These are phyloP conservation scores for Anseranas semipalmata DNA, from an alignment of 2,113 vertebrate species.

Conservation along the genomic window DNA sequence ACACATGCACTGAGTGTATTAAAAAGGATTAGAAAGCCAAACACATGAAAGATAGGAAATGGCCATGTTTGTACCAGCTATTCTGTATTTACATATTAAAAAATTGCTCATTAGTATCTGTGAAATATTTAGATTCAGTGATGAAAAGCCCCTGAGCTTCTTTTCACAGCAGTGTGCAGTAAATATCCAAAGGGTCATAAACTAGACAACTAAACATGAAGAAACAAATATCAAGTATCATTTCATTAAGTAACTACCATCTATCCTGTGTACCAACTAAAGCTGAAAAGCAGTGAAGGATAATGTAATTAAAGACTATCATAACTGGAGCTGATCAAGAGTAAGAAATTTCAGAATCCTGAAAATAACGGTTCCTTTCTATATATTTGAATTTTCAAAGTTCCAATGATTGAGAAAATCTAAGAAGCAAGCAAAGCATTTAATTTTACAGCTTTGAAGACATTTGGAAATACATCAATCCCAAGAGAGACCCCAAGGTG, in stretches of 20 bases:
- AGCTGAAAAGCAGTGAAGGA: background rate
- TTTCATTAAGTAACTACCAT: background rate
- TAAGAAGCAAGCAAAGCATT: background rate
- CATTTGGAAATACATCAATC: background rate
- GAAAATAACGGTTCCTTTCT: background rate
- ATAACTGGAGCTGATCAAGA: background rate
- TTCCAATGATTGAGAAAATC: background rate
- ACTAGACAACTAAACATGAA: background rate
- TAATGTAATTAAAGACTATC: background rate
- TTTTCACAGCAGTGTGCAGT: background rate
- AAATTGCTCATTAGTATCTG: background rate
- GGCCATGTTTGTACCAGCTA: background rate
- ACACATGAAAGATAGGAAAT: background rate
- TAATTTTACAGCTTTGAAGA: background rate
- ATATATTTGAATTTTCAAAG: background rate
- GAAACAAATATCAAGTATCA: background rate
- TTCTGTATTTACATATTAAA: background rate
- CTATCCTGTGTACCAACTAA: background rate
- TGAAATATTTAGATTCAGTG: background rate
- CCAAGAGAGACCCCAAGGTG: background rate
- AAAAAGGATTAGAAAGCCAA: background rate
- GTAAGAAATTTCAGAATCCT: background rate
- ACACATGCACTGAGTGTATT: background rate
- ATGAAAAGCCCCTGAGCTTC: background rate
- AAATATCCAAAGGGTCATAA: background rate